Conservation (phyloP, 2,113 vertebrate species). For the Catharus bicknelli region DNA sequence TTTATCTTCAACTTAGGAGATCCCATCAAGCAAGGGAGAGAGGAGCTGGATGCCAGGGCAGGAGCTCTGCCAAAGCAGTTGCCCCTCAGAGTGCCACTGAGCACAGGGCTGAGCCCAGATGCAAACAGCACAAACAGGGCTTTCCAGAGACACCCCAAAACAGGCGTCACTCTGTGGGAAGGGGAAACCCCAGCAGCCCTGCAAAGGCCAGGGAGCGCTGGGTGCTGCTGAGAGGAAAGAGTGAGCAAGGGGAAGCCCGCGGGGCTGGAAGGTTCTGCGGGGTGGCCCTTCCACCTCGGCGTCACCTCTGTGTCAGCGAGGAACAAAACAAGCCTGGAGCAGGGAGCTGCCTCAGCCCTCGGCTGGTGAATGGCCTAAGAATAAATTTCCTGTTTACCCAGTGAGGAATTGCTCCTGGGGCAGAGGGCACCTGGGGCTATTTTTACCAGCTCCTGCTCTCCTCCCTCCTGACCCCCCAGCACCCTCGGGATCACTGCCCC, state of each 20-base stretch:
- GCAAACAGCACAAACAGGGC: background rate
- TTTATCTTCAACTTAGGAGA: background rate
- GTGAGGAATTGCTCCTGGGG: background rate
- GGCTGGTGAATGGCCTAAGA: constrained; percentile 35
- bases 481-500: rapidly evolving
- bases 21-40: background rate
- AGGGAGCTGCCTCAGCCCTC: background rate
- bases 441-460: constrained; percentile 12
- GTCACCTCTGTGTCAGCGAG: background rate
- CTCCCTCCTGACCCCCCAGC: background rate
- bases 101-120: rapidly evolving
- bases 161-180: rapidly evolving
- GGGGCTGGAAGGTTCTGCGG: background rate
- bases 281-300: background rate
- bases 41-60: background rate
- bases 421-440: constrained; percentile 54
- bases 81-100: background rate
- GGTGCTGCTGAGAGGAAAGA: background rate
- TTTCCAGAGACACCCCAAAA: background rate
- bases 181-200: background rate
- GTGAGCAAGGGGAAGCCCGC: background rate
- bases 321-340: constrained; percentile 4
- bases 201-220: rapidly evolving
- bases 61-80: background rate
- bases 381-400: constrained; percentile 69